These are phyloP conservation scores for Zygothrica quintamaculata DNA, from an alignment of 2,888 invertebrate species.

Conservation along the genomic window DNA sequence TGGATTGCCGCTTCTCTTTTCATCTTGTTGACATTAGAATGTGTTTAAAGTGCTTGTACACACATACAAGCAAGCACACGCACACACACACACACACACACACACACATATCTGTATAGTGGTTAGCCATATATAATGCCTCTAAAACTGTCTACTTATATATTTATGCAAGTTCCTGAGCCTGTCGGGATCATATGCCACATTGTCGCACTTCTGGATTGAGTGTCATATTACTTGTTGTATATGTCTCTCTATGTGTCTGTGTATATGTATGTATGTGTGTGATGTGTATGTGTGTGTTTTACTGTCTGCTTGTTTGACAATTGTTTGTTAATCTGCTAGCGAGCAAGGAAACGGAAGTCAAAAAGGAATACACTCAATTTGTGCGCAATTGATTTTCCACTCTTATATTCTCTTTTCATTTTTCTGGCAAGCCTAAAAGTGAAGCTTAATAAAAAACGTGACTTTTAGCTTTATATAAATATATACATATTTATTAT, in stretches of 20 bases:
- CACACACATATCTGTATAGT: constrained; percentile 20
- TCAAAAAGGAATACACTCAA: constrained; percentile 71
- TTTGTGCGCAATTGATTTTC: constrained; percentile 67
- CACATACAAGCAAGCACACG: constrained; percentile 52
- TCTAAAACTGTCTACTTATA: constrained; percentile 71
- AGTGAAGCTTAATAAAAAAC: constrained; percentile 45
- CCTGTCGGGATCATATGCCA: constrained; percentile 67
- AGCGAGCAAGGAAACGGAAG: constrained; percentile 59
- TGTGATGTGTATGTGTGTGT: constrained; percentile 4
- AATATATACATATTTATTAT: too few relatives aligned
- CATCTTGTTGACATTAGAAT: constrained; percentile 71
- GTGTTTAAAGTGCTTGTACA: constrained; percentile 75
- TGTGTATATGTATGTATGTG: constrained; percentile 1
- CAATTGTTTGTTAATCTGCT: constrained; percentile 73
- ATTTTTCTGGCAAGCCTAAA: constrained; percentile 10
- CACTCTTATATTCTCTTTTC: constrained; percentile 12
- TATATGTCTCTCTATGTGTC: constrained; percentile 13
- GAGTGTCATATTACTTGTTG: constrained; percentile 29
- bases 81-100: constrained; percentile 18
- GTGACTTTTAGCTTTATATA: constrained; percentile 55
- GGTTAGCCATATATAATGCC: constrained; percentile 54
- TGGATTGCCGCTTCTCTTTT: background rate
- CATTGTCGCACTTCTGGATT: constrained; percentile 64
- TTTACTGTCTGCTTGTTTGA: constrained; percentile 34
- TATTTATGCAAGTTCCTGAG: constrained; percentile 70